These are phyloP conservation scores for Bryconaethiops microstoma DNA, from an alignment of 2,797 vertebrate genomes.

Conservation along the genomic window DNA sequence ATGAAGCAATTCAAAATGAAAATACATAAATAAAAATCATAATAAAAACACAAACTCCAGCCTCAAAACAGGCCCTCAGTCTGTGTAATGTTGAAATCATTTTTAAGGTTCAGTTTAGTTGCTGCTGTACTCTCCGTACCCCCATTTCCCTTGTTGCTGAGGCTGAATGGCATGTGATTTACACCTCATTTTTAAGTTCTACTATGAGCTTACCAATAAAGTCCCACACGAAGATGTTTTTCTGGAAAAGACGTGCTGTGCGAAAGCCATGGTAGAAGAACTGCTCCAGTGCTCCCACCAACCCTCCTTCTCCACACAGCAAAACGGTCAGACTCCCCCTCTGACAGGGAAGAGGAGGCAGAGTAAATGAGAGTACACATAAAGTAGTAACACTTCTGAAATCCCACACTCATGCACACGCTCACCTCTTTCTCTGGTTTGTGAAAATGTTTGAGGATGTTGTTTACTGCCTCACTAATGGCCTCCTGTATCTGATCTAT, in stretches of 20 bases:
- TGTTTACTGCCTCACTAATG: constrained; percentile 95
- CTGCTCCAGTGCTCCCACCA: constrained; percentile 91
- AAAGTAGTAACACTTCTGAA: not conserved
- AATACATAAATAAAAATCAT: no score
- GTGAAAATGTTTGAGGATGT: constrained; percentile 97
- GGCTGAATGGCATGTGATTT: not conserved
- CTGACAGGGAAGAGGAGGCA: constrained; percentile 69
- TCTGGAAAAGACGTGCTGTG: constrained; percentile 92
- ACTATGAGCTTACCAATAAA: constrained; percentile 87
- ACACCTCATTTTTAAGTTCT: not conserved
- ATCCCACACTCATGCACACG: not conserved
- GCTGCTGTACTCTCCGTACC: no score
- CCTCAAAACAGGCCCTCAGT: no score
- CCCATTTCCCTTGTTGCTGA: no score
- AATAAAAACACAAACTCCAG: no score
- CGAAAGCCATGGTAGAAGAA: constrained; percentile 95
- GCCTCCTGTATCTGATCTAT: constrained; percentile 94
- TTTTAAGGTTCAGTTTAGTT: no score
- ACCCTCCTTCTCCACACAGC: constrained; percentile 91
- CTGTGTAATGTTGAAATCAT: no score
- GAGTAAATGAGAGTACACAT: not conserved
- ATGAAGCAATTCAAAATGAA: no score
- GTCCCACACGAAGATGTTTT: constrained; percentile 97
- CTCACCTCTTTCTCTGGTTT: constrained; percentile 98
- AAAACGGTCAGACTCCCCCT: constrained; percentile 92